Percentiles rank a stretch among this genome's conserved stretches.
Evolutionary conservation across 2,888 invertebrate genomes (phyloP).

Genomic region (Gnatocerus cornutus): DNA sequence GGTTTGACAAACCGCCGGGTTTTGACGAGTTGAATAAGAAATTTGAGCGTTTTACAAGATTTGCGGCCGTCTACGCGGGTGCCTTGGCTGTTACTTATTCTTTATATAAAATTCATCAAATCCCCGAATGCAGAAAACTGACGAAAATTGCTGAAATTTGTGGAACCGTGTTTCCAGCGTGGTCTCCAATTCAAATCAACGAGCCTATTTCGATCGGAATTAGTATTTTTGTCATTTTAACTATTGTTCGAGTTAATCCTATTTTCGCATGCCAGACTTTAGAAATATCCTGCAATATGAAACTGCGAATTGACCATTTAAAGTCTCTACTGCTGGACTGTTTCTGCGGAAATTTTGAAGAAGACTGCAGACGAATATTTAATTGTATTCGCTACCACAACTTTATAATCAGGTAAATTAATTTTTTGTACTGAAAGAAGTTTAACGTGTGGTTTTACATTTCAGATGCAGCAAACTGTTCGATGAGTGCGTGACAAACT

Average conservation of each 20-base stretch:
- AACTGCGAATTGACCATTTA: conserved; percentile 25
- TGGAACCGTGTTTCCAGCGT: not conserved
- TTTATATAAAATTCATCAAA: not conserved
- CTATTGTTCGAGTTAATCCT: not conserved
- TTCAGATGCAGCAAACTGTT: conserved; percentile 8
- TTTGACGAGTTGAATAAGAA: conserved; percentile 18
- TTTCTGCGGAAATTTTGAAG: not conserved
- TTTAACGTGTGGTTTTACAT: not conserved
- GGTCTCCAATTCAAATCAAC: not conserved
- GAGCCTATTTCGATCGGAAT: not conserved
- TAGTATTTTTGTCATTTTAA: not conserved
- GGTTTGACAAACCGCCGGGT: conserved; percentile 17
- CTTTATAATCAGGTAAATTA: conserved; percentile 19
- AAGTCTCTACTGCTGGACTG: conserved; percentile 8
- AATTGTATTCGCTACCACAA: conserved; percentile 28
- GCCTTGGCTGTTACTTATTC: not conserved
- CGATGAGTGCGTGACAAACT: conserved; percentile 2
- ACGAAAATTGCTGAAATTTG: not conserved
- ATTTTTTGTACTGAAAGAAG: not conserved
- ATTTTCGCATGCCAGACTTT: conserved; percentile 9
- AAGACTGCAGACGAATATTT: not conserved
- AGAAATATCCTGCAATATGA: conserved; percentile 26
- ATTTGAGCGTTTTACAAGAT: not conserved
- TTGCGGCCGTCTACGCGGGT: not conserved
- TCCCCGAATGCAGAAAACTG: not conserved